Base-by-base conservation (phyloP, 2,113 vertebrate species). In the Aythya baeri region DNA sequence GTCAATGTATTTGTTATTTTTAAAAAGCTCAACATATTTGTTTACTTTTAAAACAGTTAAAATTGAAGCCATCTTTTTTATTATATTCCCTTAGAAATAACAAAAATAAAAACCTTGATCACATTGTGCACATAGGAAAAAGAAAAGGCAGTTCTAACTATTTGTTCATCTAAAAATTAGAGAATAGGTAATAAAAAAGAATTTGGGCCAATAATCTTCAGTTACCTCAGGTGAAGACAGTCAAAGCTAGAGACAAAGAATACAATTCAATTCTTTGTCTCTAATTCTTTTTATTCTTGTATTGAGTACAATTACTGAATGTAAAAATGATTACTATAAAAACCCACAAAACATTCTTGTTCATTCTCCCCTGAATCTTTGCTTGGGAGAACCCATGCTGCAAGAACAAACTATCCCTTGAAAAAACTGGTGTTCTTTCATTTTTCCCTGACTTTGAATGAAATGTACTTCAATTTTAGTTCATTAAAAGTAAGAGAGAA, bases 1-100 rank as follows among this genome's bases (percentile, higher is more conserved):
- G 72, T 78, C 92, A 83, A 59, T 84, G 84, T 82, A 95, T 96
- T 84, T 94, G 67, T 72, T 94, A 96, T 95, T 97, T 97, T 94
- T 83, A 92, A 90, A 95, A 89, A 78, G 90, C 88, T 95, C 86
- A 95, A 91, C 73, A 62, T 93, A 93, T 97, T 97, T 93, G 83
- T 94, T 97, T 97, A 95, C 57, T 96, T 97, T 92, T 78, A 92
- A 97, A 97, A 84, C 87, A 93, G 94, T 94, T 97, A 95, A 96
- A 96, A 97, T 94, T 67, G 57, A 89, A 97, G 59, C 49, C 43
- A 88, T 96, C 63, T 95, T 96, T 95, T 79, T 93, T 57, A 94
- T 94, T 95, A 20, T 92, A 88, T 96, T 97, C 91, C 65, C 93
- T 89, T 92, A 97, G 96, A 72, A 96, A 94, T 93, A 97, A 95